phyloP scores from a whole-genome alignment of 2,113 vertebrate species.

The Oreocharis arfaki region DNA sequence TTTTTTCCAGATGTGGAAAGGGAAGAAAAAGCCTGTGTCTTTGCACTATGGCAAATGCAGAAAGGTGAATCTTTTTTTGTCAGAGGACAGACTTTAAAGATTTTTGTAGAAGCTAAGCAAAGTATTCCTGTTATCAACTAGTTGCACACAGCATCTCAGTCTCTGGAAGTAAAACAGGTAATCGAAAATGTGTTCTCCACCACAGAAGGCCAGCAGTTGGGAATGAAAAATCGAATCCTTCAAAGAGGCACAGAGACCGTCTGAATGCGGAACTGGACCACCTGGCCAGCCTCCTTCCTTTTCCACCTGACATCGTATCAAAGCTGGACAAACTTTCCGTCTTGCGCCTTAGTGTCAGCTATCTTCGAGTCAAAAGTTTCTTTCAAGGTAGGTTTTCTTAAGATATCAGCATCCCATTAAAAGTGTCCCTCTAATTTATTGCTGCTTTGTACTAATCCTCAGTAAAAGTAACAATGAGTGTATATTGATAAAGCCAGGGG shows the following conservation, averaged over 20 bases:
- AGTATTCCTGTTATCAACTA: neutral
- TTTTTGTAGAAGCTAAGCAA: neutral
- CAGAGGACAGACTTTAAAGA: neutral
- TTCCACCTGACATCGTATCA: conserved; percentile 87
- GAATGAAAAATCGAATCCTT: conserved; percentile 92
- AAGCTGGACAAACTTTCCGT: conserved; percentile 97
- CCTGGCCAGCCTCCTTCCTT: conserved; percentile 91
- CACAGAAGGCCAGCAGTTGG: conserved; percentile 82
- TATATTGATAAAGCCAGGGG: neutral
- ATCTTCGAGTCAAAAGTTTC: conserved; percentile 95
- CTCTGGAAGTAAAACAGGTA: conserved; percentile 17
- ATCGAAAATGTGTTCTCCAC: conserved; percentile 13
- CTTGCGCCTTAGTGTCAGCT: conserved; percentile 93
- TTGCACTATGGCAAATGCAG: neutral
- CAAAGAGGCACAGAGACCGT: conserved; percentile 92
- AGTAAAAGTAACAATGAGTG: neutral
- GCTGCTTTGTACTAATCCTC: neutral
- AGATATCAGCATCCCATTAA: neutral
- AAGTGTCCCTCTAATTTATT: neutral
- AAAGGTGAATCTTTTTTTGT: neutral
- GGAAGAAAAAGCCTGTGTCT: neutral
- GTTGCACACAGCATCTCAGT: neutral
- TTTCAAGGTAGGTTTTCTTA: conserved; percentile 81
- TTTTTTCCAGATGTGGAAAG: neutral
- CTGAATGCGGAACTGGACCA: conserved; percentile 93